Evolutionary conservation across 2,888 invertebrate species (phyloP), one percentile per base, ranked within the genome.

Genomic region (Xylocampa areola): DNA sequence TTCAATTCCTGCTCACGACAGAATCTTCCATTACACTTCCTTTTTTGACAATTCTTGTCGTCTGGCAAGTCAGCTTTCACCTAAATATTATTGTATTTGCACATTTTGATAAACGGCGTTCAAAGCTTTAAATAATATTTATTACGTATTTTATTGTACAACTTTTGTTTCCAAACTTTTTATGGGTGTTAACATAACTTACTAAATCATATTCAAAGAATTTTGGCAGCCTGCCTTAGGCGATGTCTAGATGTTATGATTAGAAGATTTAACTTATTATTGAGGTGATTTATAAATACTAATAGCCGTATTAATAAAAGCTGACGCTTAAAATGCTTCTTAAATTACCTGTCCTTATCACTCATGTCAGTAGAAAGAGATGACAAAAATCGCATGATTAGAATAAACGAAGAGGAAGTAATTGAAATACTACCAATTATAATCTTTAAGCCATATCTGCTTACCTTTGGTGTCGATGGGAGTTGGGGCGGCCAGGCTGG

Each of bases 401-500:
- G n/a, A n/a, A n/a, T n/a, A n/a, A n/a, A n/a, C n/a, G n/a, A n/a
- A n/a, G n/a, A n/a, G n/a, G n/a, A n/a, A n/a, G n/a, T n/a, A n/a
- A n/a, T n/a, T n/a, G n/a, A n/a, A n/a, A n/a, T n/a, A n/a, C n/a
- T n/a, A n/a, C n/a, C n/a, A n/a, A n/a, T n/a, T n/a, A n/a, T n/a
- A n/a, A n/a, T n/a, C n/a, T n/a, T n/a, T n/a, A 8, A 7, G 2
- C 25, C 1, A 25, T 25, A 1, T 29, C 23, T 19, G 14, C 7
- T 11, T 72, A 94, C 94, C 94, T 94, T 94, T 94, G 86, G 94
- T 93, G 84, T 94, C 94, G 48, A 91, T 86, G 37, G 90, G 88
- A 19, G 91, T 77, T 2, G 93, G 89, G 2, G 90, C 84, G 16
- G 90, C 85, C 53, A 92, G 78, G 80, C 87, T 92, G 21, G 86